phyloP scores from a whole-genome alignment of 2,113 vertebrate genomes.

The Candoia aspera region DNA sequence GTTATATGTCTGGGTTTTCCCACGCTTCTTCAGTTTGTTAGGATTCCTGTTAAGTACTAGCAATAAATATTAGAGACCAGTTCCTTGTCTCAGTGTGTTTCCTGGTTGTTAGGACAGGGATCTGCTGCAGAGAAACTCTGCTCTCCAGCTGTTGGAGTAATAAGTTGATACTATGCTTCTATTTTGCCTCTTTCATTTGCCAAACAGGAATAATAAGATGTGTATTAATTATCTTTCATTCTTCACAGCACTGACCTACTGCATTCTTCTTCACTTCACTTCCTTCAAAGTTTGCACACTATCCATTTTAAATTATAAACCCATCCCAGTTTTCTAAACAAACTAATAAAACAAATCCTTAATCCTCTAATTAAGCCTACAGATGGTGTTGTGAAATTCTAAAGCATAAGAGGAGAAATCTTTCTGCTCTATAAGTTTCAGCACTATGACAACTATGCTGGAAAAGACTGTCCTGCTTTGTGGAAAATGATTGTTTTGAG shows the following conservation, averaged over 20 bases:
- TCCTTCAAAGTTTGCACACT: conserved; percentile 29
- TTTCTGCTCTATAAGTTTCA: conserved; percentile 37
- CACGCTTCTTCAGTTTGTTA: too few relatives aligned
- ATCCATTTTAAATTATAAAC: conserved; percentile 48
- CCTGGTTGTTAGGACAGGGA: too few relatives aligned
- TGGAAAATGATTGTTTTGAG: conserved; percentile 44
- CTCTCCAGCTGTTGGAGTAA: not conserved
- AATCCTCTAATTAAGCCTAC: conserved; percentile 55
- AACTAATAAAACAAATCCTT: conserved; percentile 42
- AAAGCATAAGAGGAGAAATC: conserved; percentile 37
- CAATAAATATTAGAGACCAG: too few relatives aligned
- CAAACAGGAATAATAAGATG: not conserved
- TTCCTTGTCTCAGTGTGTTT: too few relatives aligned
- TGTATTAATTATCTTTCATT: not conserved
- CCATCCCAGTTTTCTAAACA: conserved; percentile 47
- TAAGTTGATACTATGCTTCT: not conserved
- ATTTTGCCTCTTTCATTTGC: not conserved
- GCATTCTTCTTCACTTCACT: conserved; percentile 13
- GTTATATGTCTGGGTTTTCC: too few relatives aligned
- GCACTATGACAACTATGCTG: conserved; percentile 31
- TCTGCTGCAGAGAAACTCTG: not conserved
- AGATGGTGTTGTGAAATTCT: conserved; percentile 39
- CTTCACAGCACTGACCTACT: not conserved
- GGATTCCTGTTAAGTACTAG: too few relatives aligned
- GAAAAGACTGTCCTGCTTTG: conserved; percentile 45